Evolutionary conservation across 1,140 invertebrate genomes (phyloP).

Genomic region (Drosophila lini): DNA sequence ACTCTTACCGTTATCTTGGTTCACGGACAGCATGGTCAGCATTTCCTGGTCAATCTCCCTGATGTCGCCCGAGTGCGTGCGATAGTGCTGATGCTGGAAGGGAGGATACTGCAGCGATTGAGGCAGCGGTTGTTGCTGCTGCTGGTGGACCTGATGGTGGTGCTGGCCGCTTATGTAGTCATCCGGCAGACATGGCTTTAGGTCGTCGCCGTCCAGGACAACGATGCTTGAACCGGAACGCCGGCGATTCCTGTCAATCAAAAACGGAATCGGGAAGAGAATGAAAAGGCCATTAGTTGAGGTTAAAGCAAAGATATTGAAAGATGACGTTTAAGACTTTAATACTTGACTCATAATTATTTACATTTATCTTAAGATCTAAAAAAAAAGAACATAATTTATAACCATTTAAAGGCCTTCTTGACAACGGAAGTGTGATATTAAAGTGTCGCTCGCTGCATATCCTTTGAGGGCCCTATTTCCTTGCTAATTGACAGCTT

Average conservation of each 20-base stretch:
- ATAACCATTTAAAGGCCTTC: neutral
- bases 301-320: neutral
- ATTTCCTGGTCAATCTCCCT: constrained; percentile 87
- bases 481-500: constrained; percentile 56
- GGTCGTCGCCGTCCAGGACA: constrained; percentile 87
- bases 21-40: constrained; percentile 89
- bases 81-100: constrained; percentile 65
- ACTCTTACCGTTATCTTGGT: constrained; percentile 87
- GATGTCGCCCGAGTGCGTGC: constrained; percentile 78
- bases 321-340: neutral
- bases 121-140: constrained; percentile 48
- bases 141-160: constrained; percentile 54
- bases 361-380: neutral
- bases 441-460: neutral
- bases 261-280: constrained; percentile 1
- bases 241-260: constrained; percentile 86
- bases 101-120: constrained; percentile 50
- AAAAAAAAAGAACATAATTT: neutral
- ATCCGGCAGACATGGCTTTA: constrained; percentile 84
- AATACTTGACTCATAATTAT: neutral
- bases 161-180: constrained; percentile 83
- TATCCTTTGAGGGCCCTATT: constrained; percentile 23
- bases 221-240: constrained; percentile 89
- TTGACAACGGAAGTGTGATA: neutral
- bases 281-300: neutral